phyloP scores from a whole-genome alignment of 2,113 vertebrate species.

The Barnardius zonarius region DNA sequence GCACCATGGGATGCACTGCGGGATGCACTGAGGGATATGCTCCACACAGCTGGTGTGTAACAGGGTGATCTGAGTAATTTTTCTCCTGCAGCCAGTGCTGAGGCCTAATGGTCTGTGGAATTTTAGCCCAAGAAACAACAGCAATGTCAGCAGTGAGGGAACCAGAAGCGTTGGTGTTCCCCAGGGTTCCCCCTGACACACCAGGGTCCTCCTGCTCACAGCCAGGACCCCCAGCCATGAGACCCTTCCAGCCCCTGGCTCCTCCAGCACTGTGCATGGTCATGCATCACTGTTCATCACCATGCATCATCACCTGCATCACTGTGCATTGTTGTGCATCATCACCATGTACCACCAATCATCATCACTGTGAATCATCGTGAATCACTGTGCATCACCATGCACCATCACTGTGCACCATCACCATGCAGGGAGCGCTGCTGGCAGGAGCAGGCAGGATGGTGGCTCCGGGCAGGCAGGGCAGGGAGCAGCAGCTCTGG shows the following conservation, averaged over 20 bases:
- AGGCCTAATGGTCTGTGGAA: background rate
- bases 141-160: accelerated
- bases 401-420: accelerated
- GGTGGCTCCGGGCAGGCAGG: background rate
- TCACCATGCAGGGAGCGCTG: accelerated
- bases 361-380: background rate
- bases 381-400: background rate
- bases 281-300: background rate
- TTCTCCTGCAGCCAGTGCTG: accelerated
- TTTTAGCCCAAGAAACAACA: background rate
- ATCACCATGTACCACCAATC: background rate
- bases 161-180: accelerated
- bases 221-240: accelerated
- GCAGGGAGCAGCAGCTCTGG: background rate
- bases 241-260: background rate
- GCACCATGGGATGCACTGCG: accelerated
- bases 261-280: background rate
- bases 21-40: accelerated
- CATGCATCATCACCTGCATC: too few species aligned
- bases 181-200: accelerated
- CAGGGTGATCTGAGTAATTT: background rate
- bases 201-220: accelerated
- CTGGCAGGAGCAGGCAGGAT: accelerated
- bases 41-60: background rate
- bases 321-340: background rate